Conservation (phyloP, 2,797 vertebrate species). For the Halcyon smyrnensis region DNA sequence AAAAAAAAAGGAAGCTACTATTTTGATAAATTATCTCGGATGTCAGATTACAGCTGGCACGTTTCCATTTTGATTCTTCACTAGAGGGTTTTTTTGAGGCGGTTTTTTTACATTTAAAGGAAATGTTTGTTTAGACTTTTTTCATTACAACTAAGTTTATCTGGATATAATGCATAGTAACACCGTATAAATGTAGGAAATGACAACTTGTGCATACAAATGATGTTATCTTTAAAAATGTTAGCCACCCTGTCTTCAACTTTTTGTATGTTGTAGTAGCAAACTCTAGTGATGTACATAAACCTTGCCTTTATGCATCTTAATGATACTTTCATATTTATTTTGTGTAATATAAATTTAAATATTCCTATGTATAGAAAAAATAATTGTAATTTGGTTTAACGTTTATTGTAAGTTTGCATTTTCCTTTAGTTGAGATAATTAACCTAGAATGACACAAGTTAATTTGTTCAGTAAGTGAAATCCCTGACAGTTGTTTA, state of each 20-base stretch:
- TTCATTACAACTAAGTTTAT: constrained; percentile 18
- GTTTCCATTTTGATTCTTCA: constrained; percentile 33
- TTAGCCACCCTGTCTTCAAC: constrained; percentile 40
- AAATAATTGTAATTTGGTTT: constrained; percentile 58
- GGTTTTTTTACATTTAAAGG: constrained; percentile 10
- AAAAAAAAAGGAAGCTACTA: not conserved
- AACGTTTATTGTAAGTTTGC: constrained; percentile 57
- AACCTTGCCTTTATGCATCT: constrained; percentile 37
- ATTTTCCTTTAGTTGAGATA: constrained; percentile 47
- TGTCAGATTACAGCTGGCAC: constrained; percentile 20
- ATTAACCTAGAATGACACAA: constrained; percentile 24
- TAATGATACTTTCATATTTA: constrained; percentile 79
- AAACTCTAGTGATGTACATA: constrained; percentile 73
- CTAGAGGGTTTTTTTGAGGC: not conserved
- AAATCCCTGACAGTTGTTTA: constrained; percentile 51
- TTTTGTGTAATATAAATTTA: constrained; percentile 81
- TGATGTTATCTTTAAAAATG: constrained; percentile 37
- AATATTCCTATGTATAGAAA: constrained; percentile 73
- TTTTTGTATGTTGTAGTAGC: constrained; percentile 54
- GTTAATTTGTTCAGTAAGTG: constrained; percentile 33
- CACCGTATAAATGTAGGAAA: constrained; percentile 54
- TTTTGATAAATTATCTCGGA: constrained; percentile 41
- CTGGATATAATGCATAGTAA: constrained; percentile 7
- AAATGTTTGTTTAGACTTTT: constrained; percentile 45
- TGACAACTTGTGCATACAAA: constrained; percentile 24